Evolutionary conservation across 2,113 vertebrate genomes (phyloP), one percentile per base, ranked within the genome.

Genomic region (Psettodes erumei): DNA sequence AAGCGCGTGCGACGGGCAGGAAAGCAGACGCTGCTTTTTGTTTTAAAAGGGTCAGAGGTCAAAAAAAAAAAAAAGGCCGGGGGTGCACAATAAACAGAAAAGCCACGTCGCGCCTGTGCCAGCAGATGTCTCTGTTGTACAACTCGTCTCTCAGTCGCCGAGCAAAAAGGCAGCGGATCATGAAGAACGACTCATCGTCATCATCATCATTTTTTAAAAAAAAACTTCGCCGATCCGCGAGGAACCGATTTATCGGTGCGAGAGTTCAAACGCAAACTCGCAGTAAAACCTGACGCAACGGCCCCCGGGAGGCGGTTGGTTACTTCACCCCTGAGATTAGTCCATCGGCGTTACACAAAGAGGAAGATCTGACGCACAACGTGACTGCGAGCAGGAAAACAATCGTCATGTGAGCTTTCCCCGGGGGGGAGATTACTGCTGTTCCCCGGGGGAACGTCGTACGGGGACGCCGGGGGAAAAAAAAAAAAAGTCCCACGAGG

Each of bases 51-150:
- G n/a, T n/a, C n/a, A n/a, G n/a, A n/a, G 15, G 6, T 35, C 16
- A 37, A 2, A 16, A 10, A 6, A 28, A 8, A 16, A 45, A 45
- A 45, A 45, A 45, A 45, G 5, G 38, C 13, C 38, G 10, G 12
- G 38, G 16, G 8, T 53, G 3, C 23, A 48, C 13, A 60, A 38
- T 6, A 25, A 4, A 19, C 33, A 10, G 12, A 10, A 4, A 5
- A 19, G 0, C 59, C 71, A 9, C 71, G 66, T 21, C 18, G 45
- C 37, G 1, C 3, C 0, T 30, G 7, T 0, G 0, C 79, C 92
- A 89, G 81, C 82, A 93, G 91, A 35, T 79, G 90, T 42, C 85
- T 16, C 66, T 86, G 79, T 80, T 86, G 69, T 37, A 81, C 81
- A 85, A 71, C 23, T 53, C 54, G 33, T 8, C 19, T 0, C 12